Conservation (phyloP, 2,888 invertebrate genomes). For the Phyto melanocephala region DNA sequence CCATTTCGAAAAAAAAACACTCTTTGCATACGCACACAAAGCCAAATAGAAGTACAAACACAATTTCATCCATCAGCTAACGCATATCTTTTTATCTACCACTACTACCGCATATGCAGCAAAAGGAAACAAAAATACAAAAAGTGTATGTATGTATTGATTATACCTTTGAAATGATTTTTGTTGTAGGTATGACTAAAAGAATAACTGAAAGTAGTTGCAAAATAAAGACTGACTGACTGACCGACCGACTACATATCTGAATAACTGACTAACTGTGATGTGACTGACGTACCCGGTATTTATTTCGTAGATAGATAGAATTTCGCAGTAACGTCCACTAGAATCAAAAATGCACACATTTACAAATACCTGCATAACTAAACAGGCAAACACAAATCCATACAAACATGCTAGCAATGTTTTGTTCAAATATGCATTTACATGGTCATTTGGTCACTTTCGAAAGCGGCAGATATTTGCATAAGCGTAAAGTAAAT, state of each 20-base stretch:
- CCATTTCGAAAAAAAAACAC: slow-evolving; percentile 33
- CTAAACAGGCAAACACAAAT: background rate
- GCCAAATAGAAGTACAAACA: background rate
- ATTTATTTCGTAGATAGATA: slow-evolving; percentile 15
- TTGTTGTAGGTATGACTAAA: slow-evolving; percentile 15
- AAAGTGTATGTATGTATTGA: slow-evolving; percentile 36
- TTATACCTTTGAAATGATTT: slow-evolving; percentile 54
- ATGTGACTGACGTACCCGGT: background rate
- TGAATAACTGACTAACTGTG: slow-evolving; percentile 4
- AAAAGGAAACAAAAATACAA: background rate
- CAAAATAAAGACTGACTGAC: background rate
- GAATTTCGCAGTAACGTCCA: slow-evolving; percentile 27
- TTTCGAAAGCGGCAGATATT: slow-evolving; percentile 64
- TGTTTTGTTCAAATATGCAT: slow-evolving; percentile 64
- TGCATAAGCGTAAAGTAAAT: slow-evolving; percentile 65
- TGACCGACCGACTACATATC: background rate
- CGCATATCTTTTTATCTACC: slow-evolving; percentile 22
- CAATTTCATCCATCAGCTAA: slow-evolving; percentile 23
- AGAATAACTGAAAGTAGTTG: slow-evolving; percentile 14
- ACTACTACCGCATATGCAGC: background rate
- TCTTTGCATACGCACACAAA: slow-evolving; percentile 5
- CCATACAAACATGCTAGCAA: slow-evolving; percentile 1
- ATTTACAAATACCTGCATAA: background rate
- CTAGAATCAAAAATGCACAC: background rate
- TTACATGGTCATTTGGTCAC: slow-evolving; percentile 68